Conservation (phyloP, 1,140 invertebrate genomes). For the Euglossa dilemma region DNA sequence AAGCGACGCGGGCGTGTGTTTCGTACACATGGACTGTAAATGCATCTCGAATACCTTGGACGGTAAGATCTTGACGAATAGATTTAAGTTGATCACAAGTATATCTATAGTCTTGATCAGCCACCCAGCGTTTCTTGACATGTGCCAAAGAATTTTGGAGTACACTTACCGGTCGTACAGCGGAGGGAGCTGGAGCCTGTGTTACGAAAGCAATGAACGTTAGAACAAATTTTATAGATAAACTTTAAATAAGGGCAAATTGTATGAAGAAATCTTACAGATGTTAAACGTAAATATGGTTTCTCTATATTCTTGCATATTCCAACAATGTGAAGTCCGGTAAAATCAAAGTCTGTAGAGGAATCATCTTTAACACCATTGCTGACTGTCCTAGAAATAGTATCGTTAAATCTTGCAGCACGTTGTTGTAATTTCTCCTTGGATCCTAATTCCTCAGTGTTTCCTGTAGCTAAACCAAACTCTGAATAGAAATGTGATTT, state of each 20-base stretch:
- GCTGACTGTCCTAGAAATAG: conserved; percentile 72
- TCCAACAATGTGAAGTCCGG: conserved; percentile 94
- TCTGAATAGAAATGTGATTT: conserved; percentile 88
- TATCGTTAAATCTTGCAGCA: conserved; percentile 91
- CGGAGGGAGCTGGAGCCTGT: conserved; percentile 94
- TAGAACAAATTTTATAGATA: neutral
- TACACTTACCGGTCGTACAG: conserved; percentile 94
- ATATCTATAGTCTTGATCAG: conserved; percentile 96
- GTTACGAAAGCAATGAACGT: conserved; percentile 50
- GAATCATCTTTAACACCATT: conserved; percentile 84
- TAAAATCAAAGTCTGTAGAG: conserved; percentile 89
- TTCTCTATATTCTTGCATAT: conserved; percentile 97
- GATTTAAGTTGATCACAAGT: conserved; percentile 99
- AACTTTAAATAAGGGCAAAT: neutral
- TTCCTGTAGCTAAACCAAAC: conserved; percentile 84
- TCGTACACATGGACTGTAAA: conserved; percentile 99
- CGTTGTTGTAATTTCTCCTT: conserved; percentile 91
- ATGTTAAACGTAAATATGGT: conserved; percentile 95
- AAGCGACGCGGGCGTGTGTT: conserved; percentile 97
- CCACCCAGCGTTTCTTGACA: conserved; percentile 95
- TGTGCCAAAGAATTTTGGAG: conserved; percentile 92
- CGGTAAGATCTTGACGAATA: conserved; percentile 98
- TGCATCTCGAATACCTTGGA: conserved; percentile 96
- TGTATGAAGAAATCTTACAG: conserved; percentile 81
- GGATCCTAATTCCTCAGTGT: conserved; percentile 86